These are phyloP conservation scores for Stegana nigrithorax DNA, from an alignment of 2,888 invertebrate genomes.

Conservation along the genomic window DNA sequence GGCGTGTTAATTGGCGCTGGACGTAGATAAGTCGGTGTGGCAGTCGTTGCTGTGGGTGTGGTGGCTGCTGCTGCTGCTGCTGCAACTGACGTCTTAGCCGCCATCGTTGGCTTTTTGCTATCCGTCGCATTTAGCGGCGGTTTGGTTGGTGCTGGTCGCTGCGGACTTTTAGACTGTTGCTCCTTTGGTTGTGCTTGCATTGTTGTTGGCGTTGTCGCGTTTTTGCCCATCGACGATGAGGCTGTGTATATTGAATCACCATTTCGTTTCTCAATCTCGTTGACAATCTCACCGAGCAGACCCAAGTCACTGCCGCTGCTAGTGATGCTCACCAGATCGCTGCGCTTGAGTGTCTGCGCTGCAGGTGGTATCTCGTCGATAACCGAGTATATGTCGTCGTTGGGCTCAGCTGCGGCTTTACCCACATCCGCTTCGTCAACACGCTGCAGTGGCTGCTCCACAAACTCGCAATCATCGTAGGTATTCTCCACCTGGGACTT, in stretches of 20 bases:
- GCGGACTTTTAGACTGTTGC: constrained; percentile 68
- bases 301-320: constrained; percentile 73
- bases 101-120: constrained; percentile 67
- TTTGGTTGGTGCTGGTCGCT: constrained; percentile 72
- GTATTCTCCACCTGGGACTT: constrained; percentile 69
- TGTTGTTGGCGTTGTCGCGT: constrained; percentile 70
- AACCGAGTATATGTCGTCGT: constrained; percentile 88
- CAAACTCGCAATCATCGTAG: constrained; percentile 83
- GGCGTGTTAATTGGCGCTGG: constrained; percentile 80
- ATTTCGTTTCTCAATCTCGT: constrained; percentile 87
- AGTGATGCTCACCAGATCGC: constrained; percentile 61
- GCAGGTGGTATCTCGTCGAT: constrained; percentile 82
- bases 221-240: constrained; percentile 72
- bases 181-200: constrained; percentile 60
- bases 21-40: constrained; percentile 76
- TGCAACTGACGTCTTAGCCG: constrained; percentile 7
- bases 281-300: constrained; percentile 85
- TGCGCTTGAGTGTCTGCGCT: constrained; percentile 58
- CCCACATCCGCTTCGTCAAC: constrained; percentile 72
- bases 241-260: constrained; percentile 89
- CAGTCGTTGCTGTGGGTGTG: constrained; percentile 70
- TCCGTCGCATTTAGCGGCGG: no score
- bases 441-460: constrained; percentile 73
- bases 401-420: constrained; percentile 70
- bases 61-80: constrained; percentile 71